phyloP scores from a whole-genome alignment of 2,888 invertebrate genomes.

The Hofmannophila pseudospretella region DNA sequence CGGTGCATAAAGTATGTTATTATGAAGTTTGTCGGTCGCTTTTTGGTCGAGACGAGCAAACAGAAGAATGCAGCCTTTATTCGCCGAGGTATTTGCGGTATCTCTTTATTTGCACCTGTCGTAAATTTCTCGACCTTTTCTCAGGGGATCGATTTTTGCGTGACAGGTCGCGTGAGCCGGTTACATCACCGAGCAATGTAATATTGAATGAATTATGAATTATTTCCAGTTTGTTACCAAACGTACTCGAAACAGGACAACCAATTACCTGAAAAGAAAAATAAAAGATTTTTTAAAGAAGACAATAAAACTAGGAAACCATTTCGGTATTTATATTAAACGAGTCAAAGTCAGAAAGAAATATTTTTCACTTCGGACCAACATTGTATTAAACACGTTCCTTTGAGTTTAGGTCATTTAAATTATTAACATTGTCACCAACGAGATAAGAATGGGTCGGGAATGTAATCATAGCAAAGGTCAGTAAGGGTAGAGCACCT shows the following conservation, averaged over 20 bases:
- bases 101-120: conserved; percentile 59
- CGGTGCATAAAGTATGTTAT: conserved; percentile 70
- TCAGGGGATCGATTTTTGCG: conserved; percentile 25
- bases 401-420: conserved; percentile 12
- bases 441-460: conserved; percentile 17
- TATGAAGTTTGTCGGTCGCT: conserved; percentile 56
- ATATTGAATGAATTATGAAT: neutral
- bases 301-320: conserved; percentile 1
- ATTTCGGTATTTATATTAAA: conserved; percentile 2
- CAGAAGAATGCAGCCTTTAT: conserved; percentile 41
- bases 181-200: neutral
- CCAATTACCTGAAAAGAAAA: conserved; percentile 31
- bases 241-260: conserved; percentile 15
- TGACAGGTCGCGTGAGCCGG: conserved; percentile 21
- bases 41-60: conserved; percentile 31
- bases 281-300: conserved; percentile 6
- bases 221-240: conserved; percentile 10
- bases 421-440: conserved; percentile 21
- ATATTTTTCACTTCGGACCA: neutral
- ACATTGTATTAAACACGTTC: conserved; percentile 5
- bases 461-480: conserved; percentile 17
- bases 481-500: conserved; percentile 7
- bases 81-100: conserved; percentile 46
- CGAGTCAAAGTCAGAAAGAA: neutral
- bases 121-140: conserved; percentile 39